Conservation (phyloP, 2,888 invertebrate species). For the Cotesia congregata region DNA sequence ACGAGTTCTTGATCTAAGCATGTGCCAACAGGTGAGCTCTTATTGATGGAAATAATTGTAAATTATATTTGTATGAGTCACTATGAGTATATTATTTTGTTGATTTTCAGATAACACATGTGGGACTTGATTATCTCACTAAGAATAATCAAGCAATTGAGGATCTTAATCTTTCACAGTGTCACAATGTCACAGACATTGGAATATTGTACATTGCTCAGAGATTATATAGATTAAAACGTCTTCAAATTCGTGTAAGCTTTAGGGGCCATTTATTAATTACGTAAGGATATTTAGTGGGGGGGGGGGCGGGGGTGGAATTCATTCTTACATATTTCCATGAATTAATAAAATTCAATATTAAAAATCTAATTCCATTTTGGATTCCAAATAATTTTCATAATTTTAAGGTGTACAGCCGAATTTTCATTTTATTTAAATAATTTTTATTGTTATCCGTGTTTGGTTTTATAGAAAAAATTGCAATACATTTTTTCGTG, state of each 20-base stretch:
- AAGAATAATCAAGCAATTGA: slow-evolving; percentile 80
- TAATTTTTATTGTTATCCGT: no score
- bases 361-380: no score
- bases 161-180: slow-evolving; percentile 77
- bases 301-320: no score
- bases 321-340: slow-evolving; percentile 8
- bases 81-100: neutral
- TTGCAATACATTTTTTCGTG: no score
- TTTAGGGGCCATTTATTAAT: no score
- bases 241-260: slow-evolving; percentile 74
- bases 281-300: no score
- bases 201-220: slow-evolving; percentile 72
- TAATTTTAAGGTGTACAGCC: no score
- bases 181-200: slow-evolving; percentile 79
- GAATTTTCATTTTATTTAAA: no score
- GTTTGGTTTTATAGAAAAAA: no score
- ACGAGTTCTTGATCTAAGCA: slow-evolving; percentile 75
- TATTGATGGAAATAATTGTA: neutral
- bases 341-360: neutral
- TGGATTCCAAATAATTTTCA: no score
- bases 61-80: neutral
- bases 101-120: slow-evolving; percentile 73
- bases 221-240: slow-evolving; percentile 72
- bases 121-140: slow-evolving; percentile 77
- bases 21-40: slow-evolving; percentile 75